Conservation (phyloP, 2,888 invertebrate genomes). For the Epirrita christyi region DNA sequence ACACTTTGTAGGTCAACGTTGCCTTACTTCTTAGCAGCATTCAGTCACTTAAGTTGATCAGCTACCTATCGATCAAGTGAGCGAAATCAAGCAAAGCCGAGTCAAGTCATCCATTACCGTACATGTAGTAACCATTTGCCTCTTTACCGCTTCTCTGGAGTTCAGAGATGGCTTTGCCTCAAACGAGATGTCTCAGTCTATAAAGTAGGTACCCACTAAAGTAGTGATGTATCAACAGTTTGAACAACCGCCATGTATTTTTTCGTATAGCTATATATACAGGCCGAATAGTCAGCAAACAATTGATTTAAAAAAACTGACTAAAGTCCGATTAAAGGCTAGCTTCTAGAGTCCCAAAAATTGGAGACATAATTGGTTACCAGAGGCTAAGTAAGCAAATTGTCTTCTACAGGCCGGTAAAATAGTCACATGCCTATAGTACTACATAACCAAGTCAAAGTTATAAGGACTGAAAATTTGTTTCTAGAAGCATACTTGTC, state of each 20-base stretch:
- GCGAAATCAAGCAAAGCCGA: constrained; percentile 14
- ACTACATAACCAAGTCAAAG: constrained; percentile 48
- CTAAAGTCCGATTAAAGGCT: too few relatives aligned
- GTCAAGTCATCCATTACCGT: constrained; percentile 25
- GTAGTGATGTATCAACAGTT: constrained; percentile 1
- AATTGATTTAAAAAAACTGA: too few relatives aligned
- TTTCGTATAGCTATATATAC: too few relatives aligned
- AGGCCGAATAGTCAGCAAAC: too few relatives aligned
- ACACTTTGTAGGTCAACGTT: constrained; percentile 8
- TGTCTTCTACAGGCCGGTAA: too few relatives aligned
- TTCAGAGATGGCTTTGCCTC: constrained; percentile 21
- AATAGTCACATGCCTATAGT: neutral
- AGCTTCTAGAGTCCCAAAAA: too few relatives aligned
- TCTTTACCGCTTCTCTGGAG: constrained; percentile 18
- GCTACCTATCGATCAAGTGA: constrained; percentile 10
- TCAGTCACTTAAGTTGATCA: constrained; percentile 19
- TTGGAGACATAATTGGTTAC: too few relatives aligned
- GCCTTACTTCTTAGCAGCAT: too few relatives aligned
- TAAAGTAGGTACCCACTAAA: constrained; percentile 25
- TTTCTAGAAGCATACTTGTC: too few relatives aligned
- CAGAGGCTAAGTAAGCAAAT: too few relatives aligned
- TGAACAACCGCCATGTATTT: too few relatives aligned
- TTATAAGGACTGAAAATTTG: too few relatives aligned
- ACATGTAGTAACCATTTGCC: neutral
- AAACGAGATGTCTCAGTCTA: constrained; percentile 36